A percentile compares a stretch with the other conserved stretches of the same genome.
These are phyloP conservation scores for Chrysopa pallens DNA, from an alignment of 1,140 invertebrate species.

Conservation along the genomic window DNA sequence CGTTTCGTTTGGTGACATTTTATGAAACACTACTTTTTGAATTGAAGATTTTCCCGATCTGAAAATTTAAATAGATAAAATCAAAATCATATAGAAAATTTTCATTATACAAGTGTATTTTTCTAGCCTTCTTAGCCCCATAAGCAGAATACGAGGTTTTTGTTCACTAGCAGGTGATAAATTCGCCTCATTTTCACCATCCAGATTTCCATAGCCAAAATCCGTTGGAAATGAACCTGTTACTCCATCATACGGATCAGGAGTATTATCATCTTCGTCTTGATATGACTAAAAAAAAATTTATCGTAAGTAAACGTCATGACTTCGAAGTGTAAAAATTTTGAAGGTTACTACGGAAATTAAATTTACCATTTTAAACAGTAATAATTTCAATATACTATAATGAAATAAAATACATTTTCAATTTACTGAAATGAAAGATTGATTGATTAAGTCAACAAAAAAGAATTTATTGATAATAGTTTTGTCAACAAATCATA, in stretches of 20 bases:
- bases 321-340: no score
- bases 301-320: no score
- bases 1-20: constrained; percentile 99
- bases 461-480: no score
- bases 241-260: constrained; percentile 22
- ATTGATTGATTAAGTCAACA: no score
- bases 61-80: constrained; percentile 13
- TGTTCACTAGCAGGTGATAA: constrained; percentile 42
- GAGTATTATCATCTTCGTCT: constrained; percentile 41
- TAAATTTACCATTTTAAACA: no score
- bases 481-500: no score
- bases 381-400: no score
- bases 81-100: background rate
- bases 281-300: constrained; percentile 36
- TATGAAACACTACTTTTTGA: constrained; percentile 99
- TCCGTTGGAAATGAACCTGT: constrained; percentile 78
- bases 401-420: no score
- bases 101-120: background rate
- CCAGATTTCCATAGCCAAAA: constrained; percentile 79
- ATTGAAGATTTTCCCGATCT: constrained; percentile 99
- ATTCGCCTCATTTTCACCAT: constrained; percentile 35
- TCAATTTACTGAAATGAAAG: no score
- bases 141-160: constrained; percentile 85
- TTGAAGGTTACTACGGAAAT: no score
- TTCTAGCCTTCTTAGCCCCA: constrained; percentile 76